Percentiles rank a stretch among this genome's conserved stretches.
Conservation (phyloP, 1,140 invertebrate species). For the Drosophila lowei region DNA sequence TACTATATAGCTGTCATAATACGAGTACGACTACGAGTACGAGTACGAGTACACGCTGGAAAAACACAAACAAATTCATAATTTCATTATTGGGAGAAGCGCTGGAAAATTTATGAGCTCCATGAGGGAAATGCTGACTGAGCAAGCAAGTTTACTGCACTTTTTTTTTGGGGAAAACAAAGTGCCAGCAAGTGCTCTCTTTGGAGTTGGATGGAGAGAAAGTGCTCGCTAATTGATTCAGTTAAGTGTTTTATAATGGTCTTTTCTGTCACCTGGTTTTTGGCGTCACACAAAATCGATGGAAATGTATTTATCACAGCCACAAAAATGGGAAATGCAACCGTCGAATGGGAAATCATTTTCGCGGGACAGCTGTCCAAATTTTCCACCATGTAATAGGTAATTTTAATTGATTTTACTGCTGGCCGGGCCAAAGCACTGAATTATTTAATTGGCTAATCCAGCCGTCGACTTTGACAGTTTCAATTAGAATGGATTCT, state of each 20-base stretch:
- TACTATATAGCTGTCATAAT: slow-evolving; percentile 47
- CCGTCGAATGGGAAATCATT: slow-evolving; percentile 1
- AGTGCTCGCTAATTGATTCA: too few relatives aligned
- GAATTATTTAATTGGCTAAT: slow-evolving; percentile 63
- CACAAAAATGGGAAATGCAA: slow-evolving; percentile 1
- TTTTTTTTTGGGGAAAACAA: background rate
- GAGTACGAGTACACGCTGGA: background rate
- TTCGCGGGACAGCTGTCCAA: slow-evolving; percentile 29
- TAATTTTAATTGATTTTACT: slow-evolving; percentile 63
- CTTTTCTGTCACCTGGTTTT: too few relatives aligned
- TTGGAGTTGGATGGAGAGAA: too few relatives aligned
- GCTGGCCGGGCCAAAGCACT: slow-evolving; percentile 18
- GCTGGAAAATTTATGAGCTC: slow-evolving; percentile 51
- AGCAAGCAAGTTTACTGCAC: slow-evolving; percentile 12
- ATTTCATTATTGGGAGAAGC: slow-evolving; percentile 54
- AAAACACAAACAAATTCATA: slow-evolving; percentile 57
- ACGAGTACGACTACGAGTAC: slow-evolving; percentile 7
- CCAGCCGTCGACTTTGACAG: slow-evolving; percentile 56
- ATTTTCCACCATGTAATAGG: slow-evolving; percentile 33
- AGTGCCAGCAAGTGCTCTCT: too few relatives aligned
- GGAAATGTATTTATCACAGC: too few relatives aligned
- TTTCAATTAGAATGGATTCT: slow-evolving; percentile 59
- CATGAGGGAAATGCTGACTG: slow-evolving; percentile 44
- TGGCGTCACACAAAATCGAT: too few relatives aligned
- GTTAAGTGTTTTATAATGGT: too few relatives aligned